A percentile compares a stretch with the other conserved stretches of the same genome.
These are phyloP conservation scores for Parnassius apollo DNA, from an alignment of 2,888 invertebrate species.

Conservation along the genomic window DNA sequence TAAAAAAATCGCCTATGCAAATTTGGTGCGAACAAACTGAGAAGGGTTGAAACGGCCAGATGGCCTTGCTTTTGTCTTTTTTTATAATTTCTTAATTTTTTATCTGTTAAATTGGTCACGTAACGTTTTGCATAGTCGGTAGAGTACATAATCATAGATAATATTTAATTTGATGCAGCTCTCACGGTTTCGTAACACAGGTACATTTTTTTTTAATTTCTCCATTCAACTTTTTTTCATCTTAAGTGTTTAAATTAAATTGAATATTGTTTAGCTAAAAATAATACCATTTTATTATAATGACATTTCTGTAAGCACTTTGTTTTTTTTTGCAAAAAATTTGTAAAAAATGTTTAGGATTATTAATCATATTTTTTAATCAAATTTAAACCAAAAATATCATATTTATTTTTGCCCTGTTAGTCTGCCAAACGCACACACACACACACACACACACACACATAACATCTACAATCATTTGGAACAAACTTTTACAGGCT, in stretches of 20 bases:
- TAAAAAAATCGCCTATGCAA: conserved; percentile 78
- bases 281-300: too few species aligned
- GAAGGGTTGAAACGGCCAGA: conserved; percentile 58
- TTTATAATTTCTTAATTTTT: conserved; percentile 43
- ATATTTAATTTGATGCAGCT: conserved; percentile 65
- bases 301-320: too few species aligned
- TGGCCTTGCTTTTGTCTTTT: conserved; percentile 44
- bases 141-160: conserved; percentile 30
- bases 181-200: conserved; percentile 54
- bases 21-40: conserved; percentile 42
- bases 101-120: conserved; percentile 71
- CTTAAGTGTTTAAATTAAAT: background rate
- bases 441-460: too few species aligned
- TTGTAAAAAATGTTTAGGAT: too few species aligned
- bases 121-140: conserved; percentile 49
- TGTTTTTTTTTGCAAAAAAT: too few species aligned
- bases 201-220: conserved; percentile 41
- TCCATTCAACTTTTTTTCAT: conserved; percentile 12
- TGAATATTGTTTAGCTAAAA: background rate
- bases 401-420: too few species aligned
- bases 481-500: too few species aligned
- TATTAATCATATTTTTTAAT: too few species aligned
- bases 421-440: too few species aligned
- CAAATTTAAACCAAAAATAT: too few species aligned
- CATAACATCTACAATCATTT: too few species aligned